These are phyloP conservation scores for Climacteris rufus DNA, from an alignment of 2,113 vertebrate species.

Conservation along the genomic window DNA sequence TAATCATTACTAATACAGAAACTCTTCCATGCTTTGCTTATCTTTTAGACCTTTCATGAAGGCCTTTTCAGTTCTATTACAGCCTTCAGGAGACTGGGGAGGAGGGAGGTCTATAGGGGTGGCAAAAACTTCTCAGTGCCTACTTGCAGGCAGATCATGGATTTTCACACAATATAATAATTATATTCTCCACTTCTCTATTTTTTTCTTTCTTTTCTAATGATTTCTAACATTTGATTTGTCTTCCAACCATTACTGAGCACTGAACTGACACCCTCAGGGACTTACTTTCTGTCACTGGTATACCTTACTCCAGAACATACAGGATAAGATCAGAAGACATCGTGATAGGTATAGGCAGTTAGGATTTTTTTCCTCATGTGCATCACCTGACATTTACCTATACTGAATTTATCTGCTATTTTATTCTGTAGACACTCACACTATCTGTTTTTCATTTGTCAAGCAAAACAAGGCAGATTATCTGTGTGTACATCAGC, in stretches of 20 bases:
- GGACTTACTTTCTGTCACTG: neutral
- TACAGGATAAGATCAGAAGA: neutral
- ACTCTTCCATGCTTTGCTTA: neutral
- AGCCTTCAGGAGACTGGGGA: neutral
- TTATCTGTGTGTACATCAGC: neutral
- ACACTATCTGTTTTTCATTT: neutral
- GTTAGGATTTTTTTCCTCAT: neutral
- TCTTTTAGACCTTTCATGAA: neutral
- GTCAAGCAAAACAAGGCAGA: neutral
- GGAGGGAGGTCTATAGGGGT: fast-evolving
- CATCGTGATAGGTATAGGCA: neutral
- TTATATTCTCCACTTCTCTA: neutral
- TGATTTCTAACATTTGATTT: neutral
- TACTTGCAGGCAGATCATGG: neutral
- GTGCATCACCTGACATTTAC: neutral
- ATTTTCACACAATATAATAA: neutral
- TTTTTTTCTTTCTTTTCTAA: neutral
- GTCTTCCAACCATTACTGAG: neutral
- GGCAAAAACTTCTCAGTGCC: neutral
- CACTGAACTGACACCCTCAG: neutral
- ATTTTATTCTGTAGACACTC: neutral
- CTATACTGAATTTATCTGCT: neutral
- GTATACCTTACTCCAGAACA: neutral
- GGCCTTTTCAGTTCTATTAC: neutral
- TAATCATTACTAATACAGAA: neutral